phyloP scores from a whole-genome alignment of 2,888 invertebrate species.

The Nipponacmea schrenckii region DNA sequence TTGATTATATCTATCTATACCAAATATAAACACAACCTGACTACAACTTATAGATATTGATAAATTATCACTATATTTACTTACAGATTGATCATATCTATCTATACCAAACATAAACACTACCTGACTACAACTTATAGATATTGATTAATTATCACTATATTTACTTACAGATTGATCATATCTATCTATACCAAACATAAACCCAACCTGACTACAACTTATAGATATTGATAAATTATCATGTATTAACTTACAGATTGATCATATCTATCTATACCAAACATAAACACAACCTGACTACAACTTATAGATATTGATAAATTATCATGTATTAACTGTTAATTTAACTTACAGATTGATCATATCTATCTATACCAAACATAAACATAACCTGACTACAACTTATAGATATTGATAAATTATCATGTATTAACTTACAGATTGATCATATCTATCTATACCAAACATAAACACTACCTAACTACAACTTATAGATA shows the following conservation, averaged over 20 bases:
- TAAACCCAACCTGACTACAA: conserved; percentile 62
- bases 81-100: conserved; percentile 53
- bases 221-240: conserved; percentile 65
- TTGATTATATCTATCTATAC: conserved; percentile 59
- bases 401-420: conserved; percentile 61
- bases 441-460: conserved; percentile 52
- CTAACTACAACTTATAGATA: conserved; percentile 63
- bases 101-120: conserved; percentile 66
- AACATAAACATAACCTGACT: conserved; percentile 65
- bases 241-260: conserved; percentile 62
- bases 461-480: conserved; percentile 66
- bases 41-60: conserved; percentile 61
- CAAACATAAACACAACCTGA: conserved; percentile 65
- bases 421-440: conserved; percentile 64
- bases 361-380: conserved; percentile 61
- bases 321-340: conserved; percentile 67
- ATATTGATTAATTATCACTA: conserved; percentile 66
- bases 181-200: conserved; percentile 64
- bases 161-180: conserved; percentile 53
- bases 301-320: conserved; percentile 61
- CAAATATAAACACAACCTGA: conserved; percentile 65
- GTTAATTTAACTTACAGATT: conserved; percentile 59
- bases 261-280: conserved; percentile 59
- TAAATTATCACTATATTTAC: conserved; percentile 65
- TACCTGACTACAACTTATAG: conserved; percentile 62